Base-by-base conservation (phyloP, 2,888 invertebrate genomes). In the Callyntrura sp. region DNA sequence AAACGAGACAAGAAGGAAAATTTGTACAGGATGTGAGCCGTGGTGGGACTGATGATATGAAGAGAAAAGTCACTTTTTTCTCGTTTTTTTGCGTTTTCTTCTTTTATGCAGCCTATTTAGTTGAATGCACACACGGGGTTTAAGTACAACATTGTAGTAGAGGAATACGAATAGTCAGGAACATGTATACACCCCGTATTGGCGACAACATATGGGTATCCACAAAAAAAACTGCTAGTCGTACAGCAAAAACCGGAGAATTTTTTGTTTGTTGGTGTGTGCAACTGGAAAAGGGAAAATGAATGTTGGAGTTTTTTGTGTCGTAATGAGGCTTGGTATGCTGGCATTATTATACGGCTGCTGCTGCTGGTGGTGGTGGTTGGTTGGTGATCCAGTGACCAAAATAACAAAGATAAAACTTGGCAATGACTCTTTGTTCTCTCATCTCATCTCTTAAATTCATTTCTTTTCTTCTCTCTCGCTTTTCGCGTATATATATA, bases 351-450 rank as follows among this genome's bases (percentile, higher is more conserved):
- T 28, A 65, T 83, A 35, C 6, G 35, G 2, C 35, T 35, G 35
- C 35, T 35, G 35, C 35, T 35, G 35, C 35, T 35, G 35, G 3
- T 43, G 35, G 3, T 35, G 35, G 3, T 35, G 35, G 35, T 35
- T 78, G 55, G 81, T 57, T 81, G 87, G 43, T 87, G 87, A 70
- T 87, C 87, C 81, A 87, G 57, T 65, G 86, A 86, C 79, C 86
- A 79, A 86, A 86, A 86, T 86, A 79, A 79, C 86, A 68, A 70
- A 85, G 62, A 78, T 25, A 86, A 78, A 86, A 68, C 23, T 86
- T 86, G 86, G 86, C 86, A 87, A 87, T 81, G 81, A 81, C 81
- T 81, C 87, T 78, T 78, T 78, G 78, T 78, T 78, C 78, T 55
- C 70, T 70, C 70, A 25, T 70, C 70, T 78, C 78, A 28, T 51